phyloP scores from a whole-genome alignment of 2,797 vertebrate genomes.

The Cacajao melanocephalus region DNA sequence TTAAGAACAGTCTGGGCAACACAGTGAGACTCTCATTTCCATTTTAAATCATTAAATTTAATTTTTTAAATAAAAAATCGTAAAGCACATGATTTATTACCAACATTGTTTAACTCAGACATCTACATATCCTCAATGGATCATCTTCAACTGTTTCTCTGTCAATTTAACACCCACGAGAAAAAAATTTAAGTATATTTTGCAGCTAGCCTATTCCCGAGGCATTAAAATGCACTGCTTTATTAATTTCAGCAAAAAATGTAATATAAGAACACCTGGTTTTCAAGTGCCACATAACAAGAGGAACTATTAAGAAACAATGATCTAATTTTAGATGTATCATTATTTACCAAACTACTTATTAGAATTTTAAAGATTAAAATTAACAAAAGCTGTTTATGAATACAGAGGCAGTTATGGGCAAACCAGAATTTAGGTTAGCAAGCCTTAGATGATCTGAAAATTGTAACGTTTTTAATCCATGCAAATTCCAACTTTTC shows the following conservation, averaged over 20 bases:
- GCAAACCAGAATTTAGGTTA: not conserved
- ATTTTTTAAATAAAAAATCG: not conserved
- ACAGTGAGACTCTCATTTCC: not conserved
- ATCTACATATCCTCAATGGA: not conserved
- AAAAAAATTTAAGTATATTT: not conserved
- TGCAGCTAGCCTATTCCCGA: not conserved
- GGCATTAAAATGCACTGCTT: not conserved
- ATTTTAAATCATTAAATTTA: not conserved
- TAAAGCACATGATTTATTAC: not conserved
- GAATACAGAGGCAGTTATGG: not conserved
- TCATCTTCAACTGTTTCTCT: not conserved
- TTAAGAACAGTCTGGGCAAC: not conserved
- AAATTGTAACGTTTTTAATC: not conserved
- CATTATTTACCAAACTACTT: not conserved
- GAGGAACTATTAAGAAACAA: not conserved
- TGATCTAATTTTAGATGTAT: not conserved
- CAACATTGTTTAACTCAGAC: not conserved
- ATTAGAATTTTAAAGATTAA: not conserved
- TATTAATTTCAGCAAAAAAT: not conserved
- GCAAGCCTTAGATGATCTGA: not conserved
- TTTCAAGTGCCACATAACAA: not conserved
- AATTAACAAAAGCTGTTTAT: not conserved
- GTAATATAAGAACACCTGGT: not conserved
- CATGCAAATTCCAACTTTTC: not conserved
- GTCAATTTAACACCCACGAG: not conserved